A percentile compares a stretch with the other conserved stretches of the same genome.
Conservation (phyloP, 1,140 invertebrate species). For the Nylanderia fulva region DNA sequence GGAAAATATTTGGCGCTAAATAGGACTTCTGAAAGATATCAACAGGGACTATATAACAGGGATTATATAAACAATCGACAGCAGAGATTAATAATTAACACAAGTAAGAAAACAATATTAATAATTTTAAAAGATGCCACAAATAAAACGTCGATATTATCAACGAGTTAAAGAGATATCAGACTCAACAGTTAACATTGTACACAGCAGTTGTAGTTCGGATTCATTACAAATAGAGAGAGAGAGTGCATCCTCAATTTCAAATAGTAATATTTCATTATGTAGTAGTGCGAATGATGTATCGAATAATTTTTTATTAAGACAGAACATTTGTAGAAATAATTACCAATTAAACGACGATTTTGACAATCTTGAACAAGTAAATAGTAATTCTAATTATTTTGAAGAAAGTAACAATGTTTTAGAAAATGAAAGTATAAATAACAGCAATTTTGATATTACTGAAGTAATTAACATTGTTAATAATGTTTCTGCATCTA, state of each 20-base stretch:
- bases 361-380: background rate
- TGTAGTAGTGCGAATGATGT: background rate
- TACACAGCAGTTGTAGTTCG: background rate
- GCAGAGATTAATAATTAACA: too few species aligned
- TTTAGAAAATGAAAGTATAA: slow-evolving; percentile 3
- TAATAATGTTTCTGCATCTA: background rate
- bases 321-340: background rate
- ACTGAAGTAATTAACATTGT: slow-evolving; percentile 6
- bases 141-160: slow-evolving; percentile 4
- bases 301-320: background rate
- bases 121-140: slow-evolving; percentile 3
- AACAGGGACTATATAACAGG: too few species aligned
- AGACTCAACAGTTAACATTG: background rate
- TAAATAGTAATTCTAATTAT: slow-evolving; percentile 1
- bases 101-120: background rate
- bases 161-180: background rate
- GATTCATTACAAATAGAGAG: too few species aligned
- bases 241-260: background rate
- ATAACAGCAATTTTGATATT: background rate
- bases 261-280: background rate
- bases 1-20: too few species aligned
- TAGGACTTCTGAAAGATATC: too few species aligned
- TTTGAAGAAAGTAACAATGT: background rate
- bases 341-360: background rate
- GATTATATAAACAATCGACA: too few species aligned